Conservation (phyloP, 2,113 vertebrate genomes). For the Lathamus discolor region DNA sequence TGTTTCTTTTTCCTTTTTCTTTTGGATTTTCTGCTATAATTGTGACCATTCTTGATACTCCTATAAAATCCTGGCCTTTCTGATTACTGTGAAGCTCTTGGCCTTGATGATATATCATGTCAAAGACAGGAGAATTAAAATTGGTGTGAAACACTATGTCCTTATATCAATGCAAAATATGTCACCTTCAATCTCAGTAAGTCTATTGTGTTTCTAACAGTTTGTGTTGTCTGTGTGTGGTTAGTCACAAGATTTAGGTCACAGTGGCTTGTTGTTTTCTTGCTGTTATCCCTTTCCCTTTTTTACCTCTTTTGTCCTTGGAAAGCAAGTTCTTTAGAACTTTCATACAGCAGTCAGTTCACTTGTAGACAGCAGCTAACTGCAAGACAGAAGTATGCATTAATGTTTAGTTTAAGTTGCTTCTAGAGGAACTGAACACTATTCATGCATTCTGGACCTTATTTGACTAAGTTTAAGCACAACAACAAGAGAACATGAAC, state of each 20-base stretch:
- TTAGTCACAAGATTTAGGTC: background rate
- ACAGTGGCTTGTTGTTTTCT: background rate
- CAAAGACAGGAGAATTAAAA: background rate
- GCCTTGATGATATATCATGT: background rate
- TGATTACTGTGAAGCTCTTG: background rate
- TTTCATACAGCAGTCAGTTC: background rate
- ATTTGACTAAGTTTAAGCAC: background rate
- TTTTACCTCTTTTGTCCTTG: background rate
- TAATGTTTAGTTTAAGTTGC: background rate
- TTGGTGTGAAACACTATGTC: background rate
- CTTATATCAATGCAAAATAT: background rate
- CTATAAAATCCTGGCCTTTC: background rate
- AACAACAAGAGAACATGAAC: background rate
- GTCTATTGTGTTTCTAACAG: background rate
- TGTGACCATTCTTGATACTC: background rate
- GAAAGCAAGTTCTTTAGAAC: background rate
- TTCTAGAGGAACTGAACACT: background rate
- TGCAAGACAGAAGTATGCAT: background rate
- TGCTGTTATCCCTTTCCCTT: background rate
- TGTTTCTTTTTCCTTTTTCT: accelerated
- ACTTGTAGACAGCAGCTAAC: background rate
- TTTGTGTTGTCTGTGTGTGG: background rate
- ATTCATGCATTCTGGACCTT: background rate
- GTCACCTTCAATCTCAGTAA: background rate
- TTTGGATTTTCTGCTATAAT: background rate